Percentiles rank a stretch among this genome's conserved stretches.
Conservation (phyloP, 2,797 vertebrate genomes). For the Rhinophrynus dorsalis region DNA sequence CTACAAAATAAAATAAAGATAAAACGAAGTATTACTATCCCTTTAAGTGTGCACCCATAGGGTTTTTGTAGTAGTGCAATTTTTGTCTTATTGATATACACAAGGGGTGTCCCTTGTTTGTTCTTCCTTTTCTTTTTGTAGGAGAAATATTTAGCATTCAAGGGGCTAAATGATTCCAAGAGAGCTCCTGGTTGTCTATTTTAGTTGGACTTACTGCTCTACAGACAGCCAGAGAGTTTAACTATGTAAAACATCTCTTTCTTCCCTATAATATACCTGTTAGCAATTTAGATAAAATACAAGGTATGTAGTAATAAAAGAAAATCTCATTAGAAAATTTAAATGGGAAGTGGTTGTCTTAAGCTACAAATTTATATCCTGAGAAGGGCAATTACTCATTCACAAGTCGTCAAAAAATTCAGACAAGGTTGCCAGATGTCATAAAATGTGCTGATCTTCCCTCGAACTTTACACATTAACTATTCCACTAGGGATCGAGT, state of each 20-base stretch:
- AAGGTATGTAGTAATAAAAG: constrained; percentile 42
- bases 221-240: background rate
- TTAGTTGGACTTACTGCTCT: constrained; percentile 8
- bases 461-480: constrained; percentile 44
- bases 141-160: background rate
- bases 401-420: constrained; percentile 23
- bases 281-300: constrained; percentile 46
- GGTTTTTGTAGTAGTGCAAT: too few relatives aligned
- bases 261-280: constrained; percentile 32
- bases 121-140: too few relatives aligned
- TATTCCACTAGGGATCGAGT: constrained; percentile 42
- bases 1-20: too few relatives aligned
- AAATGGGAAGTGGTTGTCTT: constrained; percentile 30
- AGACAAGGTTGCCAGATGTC: constrained; percentile 50
- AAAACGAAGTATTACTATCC: too few relatives aligned
- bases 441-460: constrained; percentile 46
- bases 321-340: constrained; percentile 47
- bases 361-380: constrained; percentile 33
- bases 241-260: constrained; percentile 15
- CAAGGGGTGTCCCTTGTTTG: too few relatives aligned
- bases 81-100: too few relatives aligned
- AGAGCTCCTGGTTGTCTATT: background rate
- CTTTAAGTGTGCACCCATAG: too few relatives aligned
- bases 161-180: constrained; percentile 4
- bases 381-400: constrained; percentile 35